Percentiles rank a stretch among this genome's conserved stretches.
Conservation (phyloP, 2,113 vertebrate genomes). For the Dromiciops gliroides region DNA sequence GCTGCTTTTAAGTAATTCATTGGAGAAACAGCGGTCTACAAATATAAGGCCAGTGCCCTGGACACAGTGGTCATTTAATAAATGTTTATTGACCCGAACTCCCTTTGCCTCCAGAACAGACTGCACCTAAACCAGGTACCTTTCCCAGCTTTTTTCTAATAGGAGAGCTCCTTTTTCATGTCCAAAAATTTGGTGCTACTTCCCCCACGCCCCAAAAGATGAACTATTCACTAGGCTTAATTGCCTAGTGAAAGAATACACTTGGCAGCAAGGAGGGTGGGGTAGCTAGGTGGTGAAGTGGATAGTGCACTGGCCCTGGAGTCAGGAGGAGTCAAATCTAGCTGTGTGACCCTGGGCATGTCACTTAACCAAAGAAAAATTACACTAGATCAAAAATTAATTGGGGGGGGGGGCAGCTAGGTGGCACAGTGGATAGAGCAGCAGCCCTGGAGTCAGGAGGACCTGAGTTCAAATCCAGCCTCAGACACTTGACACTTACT, state of each 20-base stretch:
- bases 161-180: background rate
- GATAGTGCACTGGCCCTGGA: background rate
- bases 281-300: background rate
- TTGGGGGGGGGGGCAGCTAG: too few relatives aligned
- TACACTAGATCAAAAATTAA: too few relatives aligned
- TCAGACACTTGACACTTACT: too few relatives aligned
- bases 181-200: background rate
- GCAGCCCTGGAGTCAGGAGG: too few relatives aligned
- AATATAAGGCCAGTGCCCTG: too few relatives aligned
- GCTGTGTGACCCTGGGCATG: background rate
- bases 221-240: background rate
- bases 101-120: background rate
- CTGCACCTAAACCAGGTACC: too few relatives aligned
- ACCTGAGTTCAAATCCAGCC: too few relatives aligned
- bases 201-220: too few relatives aligned
- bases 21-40: background rate
- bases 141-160: background rate
- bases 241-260: background rate
- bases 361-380: too few relatives aligned
- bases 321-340: background rate
- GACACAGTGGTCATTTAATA: background rate
- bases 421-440: too few relatives aligned
- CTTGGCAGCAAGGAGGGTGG: too few relatives aligned
- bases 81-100: background rate
- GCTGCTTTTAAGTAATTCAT: background rate